Percentiles rank a stretch among this genome's conserved stretches.
These are phyloP conservation scores for Tauraco hartlaubi DNA, from an alignment of 2,797 vertebrate genomes.

Conservation along the genomic window DNA sequence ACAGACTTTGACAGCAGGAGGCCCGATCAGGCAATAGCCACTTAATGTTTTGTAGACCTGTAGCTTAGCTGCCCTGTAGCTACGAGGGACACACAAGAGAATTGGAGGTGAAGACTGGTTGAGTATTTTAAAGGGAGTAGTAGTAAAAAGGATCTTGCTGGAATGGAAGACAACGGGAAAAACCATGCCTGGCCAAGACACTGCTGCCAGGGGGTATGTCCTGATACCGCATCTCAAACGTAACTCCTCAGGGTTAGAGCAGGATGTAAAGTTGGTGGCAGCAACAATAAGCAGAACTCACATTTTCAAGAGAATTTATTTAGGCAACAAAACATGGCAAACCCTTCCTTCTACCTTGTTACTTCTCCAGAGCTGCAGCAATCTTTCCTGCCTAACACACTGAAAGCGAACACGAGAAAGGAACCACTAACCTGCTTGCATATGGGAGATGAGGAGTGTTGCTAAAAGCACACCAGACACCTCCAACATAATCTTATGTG, in stretches of 20 bases:
- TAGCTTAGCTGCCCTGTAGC: neutral
- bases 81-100: neutral
- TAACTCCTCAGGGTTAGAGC: neutral
- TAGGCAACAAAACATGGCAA: neutral
- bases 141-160: neutral
- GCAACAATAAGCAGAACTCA: neutral
- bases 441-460: neutral
- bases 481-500: neutral
- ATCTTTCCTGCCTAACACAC: neutral
- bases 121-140: neutral
- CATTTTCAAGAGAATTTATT: neutral
- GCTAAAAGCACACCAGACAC: neutral
- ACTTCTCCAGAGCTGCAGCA: neutral
- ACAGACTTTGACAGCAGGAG: neutral
- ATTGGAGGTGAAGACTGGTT: neutral
- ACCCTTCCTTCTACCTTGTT: neutral
- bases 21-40: rapidly evolving
- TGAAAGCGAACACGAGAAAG: neutral
- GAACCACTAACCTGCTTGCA: neutral
- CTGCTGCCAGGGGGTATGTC: neutral
- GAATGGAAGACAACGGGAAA: neutral
- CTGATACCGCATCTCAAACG: neutral
- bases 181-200: neutral
- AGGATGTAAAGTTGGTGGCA: neutral
- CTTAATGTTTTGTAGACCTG: neutral